phyloP scores from a whole-genome alignment of 2,797 vertebrate genomes.

The Arremon brunneinucha region DNA sequence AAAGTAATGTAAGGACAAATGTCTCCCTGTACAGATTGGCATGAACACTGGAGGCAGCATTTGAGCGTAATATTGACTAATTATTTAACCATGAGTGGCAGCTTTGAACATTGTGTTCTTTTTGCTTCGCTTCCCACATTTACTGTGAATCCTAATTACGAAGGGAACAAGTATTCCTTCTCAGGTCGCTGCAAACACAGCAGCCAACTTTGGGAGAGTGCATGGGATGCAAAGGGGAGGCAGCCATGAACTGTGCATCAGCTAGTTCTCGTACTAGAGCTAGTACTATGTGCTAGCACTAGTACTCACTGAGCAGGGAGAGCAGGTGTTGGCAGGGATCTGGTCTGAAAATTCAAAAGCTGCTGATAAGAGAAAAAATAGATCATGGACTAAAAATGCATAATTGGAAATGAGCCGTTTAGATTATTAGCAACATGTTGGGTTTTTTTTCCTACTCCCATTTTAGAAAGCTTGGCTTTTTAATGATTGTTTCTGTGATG shows the following conservation, averaged over 20 bases:
- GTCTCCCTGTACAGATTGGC: constrained; percentile 49
- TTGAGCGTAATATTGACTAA: constrained; percentile 71
- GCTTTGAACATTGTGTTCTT: constrained; percentile 72
- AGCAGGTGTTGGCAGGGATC: background rate
- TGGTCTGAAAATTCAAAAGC: background rate
- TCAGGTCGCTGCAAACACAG: constrained; percentile 40
- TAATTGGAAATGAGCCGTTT: background rate
- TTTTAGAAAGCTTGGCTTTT: background rate
- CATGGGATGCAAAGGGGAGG: constrained; percentile 3
- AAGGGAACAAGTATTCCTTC: constrained; percentile 61
- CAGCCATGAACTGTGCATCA: background rate
- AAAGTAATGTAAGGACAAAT: constrained; percentile 47
- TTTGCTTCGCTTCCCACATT: constrained; percentile 72
- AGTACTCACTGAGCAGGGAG: background rate
- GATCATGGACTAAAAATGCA: background rate
- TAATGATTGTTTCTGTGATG: background rate
- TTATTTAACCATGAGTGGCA: constrained; percentile 75
- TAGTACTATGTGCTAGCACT: background rate
- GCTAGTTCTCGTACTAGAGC: background rate
- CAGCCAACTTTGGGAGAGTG: constrained; percentile 16
- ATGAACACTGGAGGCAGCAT: constrained; percentile 47
- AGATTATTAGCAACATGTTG: background rate
- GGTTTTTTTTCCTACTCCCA: rapidly evolving
- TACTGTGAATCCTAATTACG: constrained; percentile 72
- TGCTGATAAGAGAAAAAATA: constrained; percentile 5